phyloP scores from a whole-genome alignment of 2,797 vertebrate genomes.

The Cryptoprocta ferox region DNA sequence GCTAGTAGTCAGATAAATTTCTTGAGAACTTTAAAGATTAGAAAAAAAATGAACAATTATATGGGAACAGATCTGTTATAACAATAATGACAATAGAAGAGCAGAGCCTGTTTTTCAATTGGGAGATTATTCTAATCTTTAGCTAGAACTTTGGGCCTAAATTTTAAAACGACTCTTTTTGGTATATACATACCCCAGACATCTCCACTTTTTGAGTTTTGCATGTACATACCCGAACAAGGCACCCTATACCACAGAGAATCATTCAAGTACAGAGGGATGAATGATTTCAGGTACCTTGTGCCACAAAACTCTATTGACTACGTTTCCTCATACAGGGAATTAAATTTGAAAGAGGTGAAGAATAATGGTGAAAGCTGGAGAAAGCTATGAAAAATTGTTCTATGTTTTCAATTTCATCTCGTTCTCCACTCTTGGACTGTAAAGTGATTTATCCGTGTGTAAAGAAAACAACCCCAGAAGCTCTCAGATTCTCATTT shows the following conservation, averaged over 20 bases:
- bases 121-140: not conserved
- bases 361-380: constrained; percentile 55
- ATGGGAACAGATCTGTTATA: not conserved
- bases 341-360: constrained; percentile 66
- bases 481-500: not conserved
- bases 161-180: constrained; percentile 12
- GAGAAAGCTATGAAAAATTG: constrained; percentile 69
- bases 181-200: not conserved
- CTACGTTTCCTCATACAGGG: constrained; percentile 9
- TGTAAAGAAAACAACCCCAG: not conserved
- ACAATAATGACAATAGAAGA: not conserved
- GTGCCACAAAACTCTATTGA: not conserved
- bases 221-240: not conserved
- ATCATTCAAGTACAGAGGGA: not conserved
- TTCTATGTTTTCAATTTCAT: constrained; percentile 71
- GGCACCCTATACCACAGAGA: not conserved
- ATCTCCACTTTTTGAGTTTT: not conserved
- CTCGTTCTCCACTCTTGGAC: constrained; percentile 4
- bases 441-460: constrained; percentile 66
- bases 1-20: not conserved
- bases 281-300: not conserved
- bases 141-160: not conserved
- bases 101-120: not conserved
- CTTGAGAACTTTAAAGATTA: constrained; percentile 15
- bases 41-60: not conserved